These are phyloP conservation scores for Characodon lateralis DNA, from an alignment of 2,797 vertebrate species.

Conservation along the genomic window DNA sequence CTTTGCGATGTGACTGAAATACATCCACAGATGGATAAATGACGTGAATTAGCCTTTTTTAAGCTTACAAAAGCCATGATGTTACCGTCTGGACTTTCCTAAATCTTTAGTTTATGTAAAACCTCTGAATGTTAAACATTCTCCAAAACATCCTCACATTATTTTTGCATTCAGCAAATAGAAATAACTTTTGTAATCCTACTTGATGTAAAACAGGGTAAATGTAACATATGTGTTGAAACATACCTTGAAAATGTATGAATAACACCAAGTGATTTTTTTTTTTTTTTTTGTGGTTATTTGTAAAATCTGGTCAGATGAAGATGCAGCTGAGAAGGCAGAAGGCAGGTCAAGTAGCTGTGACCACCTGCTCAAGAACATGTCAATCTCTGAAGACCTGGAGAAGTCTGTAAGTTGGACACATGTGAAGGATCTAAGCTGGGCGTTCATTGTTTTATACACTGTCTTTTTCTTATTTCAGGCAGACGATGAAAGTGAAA, in stretches of 20 bases:
- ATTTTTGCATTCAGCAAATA: not conserved
- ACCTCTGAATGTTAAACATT: not conserved
- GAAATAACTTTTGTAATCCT: not conserved
- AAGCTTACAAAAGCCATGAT: not conserved
- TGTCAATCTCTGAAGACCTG: slow-evolving; percentile 51
- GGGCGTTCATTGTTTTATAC: not conserved
- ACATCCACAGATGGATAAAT: not conserved
- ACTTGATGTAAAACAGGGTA: not conserved
- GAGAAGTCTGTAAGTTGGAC: slow-evolving; percentile 74
- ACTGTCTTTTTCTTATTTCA: slow-evolving; percentile 12
- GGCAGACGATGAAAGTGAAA: slow-evolving; percentile 52
- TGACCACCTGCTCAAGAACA: slow-evolving; percentile 68
- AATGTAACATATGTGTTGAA: not conserved
- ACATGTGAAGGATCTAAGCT: fast-evolving
- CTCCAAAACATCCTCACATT: not conserved
- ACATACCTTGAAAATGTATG: not conserved
- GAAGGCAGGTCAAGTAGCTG: slow-evolving; percentile 37
- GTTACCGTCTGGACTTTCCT: not conserved
- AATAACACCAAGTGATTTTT: not conserved
- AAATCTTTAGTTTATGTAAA: not conserved
- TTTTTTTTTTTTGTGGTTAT: not conserved
- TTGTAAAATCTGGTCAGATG: slow-evolving; percentile 59
- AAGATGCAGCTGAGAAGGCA: slow-evolving; percentile 62
- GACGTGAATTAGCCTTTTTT: not conserved
- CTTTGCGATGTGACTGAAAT: not conserved